Evolutionary conservation across 2,113 vertebrate genomes (phyloP).

Genomic region (Sorex fumeus): DNA sequence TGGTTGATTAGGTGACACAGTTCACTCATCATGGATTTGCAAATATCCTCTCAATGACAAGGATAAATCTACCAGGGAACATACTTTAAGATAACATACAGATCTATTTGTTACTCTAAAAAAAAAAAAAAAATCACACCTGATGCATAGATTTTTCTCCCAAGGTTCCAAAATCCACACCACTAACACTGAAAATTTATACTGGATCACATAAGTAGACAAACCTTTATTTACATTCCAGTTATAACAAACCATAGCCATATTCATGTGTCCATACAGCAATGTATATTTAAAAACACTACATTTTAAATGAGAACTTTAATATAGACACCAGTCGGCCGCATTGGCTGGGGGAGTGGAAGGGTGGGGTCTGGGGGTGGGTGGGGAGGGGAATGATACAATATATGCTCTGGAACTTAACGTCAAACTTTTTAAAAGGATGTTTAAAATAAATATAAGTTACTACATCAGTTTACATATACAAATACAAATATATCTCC

Average conservation of each 20-base stretch:
- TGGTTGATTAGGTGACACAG: constrained; percentile 22
- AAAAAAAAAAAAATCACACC: neutral
- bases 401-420: constrained; percentile 40
- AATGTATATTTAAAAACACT: constrained; percentile 69
- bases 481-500: constrained; percentile 59
- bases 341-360: neutral
- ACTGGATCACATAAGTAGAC: constrained; percentile 59
- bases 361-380: neutral
- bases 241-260: constrained; percentile 72
- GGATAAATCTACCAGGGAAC: neutral
- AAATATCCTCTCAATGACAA: neutral
- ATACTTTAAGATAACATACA: constrained; percentile 38
- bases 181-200: constrained; percentile 73
- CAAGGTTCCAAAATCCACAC: constrained; percentile 69
- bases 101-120: constrained; percentile 42
- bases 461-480: constrained; percentile 57
- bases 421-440: constrained; percentile 31
- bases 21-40: constrained; percentile 32
- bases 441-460: constrained; percentile 53
- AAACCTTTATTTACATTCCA: constrained; percentile 80
- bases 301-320: constrained; percentile 66
- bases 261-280: constrained; percentile 71
- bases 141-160: constrained; percentile 60
- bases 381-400: constrained; percentile 27
- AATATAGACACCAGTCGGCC: constrained; percentile 44